Evolutionary conservation across 2,888 invertebrate genomes (phyloP), one percentile per base, ranked within the genome.

Genomic region (Lasioglossum villosulum): DNA sequence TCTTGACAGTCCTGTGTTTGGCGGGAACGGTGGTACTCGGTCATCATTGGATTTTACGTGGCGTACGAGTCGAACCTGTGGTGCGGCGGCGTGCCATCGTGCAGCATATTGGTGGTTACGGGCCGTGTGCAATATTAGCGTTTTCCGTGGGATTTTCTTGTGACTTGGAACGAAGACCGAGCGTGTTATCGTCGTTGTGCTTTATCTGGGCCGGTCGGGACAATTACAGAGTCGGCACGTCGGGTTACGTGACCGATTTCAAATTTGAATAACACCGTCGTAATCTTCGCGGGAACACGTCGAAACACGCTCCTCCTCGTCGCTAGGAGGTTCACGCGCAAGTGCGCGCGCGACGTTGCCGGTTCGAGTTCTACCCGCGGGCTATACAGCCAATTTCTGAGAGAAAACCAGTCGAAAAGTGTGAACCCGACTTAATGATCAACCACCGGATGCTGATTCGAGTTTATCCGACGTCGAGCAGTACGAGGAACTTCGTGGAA

Each of bases 341-440:
- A 92, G 92, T 92, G 91, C 90, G 90, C 56, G n/a, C n/a, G 56
- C 92, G 79, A 86, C 89, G 92, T 92, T 92, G 92, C 92, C 92
- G 77, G 88, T 68, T 92, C 86, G 52, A 34, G 19, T 63, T 23
- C 34, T 75, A 78, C 74, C 80, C 84, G 83, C 84, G 80, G 87
- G 84, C 82, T 88, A 87, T 82, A 19, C 83, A 71, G 70, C 23
- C 74, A 76, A 86, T 82, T 79, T 66, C n/a, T 73, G 71, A 78
- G 77, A 63, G 71, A 73, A 42, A 52, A 75, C 16, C 63, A 70
- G 48, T 52, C 70, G 27, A 27, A 37, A 42, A 23, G n/a, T 23
- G 5, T 5, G 23, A 23, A 48, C 30, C 10, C 30, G 14, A 70
- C n/a, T 66, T 10, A 1, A 68, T 5, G n/a, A 42, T 68, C 68